A percentile compares a stretch with the other conserved stretches of the same genome.
Conservation (phyloP, 2,888 invertebrate genomes). For the Drosophila nr. fundita region DNA sequence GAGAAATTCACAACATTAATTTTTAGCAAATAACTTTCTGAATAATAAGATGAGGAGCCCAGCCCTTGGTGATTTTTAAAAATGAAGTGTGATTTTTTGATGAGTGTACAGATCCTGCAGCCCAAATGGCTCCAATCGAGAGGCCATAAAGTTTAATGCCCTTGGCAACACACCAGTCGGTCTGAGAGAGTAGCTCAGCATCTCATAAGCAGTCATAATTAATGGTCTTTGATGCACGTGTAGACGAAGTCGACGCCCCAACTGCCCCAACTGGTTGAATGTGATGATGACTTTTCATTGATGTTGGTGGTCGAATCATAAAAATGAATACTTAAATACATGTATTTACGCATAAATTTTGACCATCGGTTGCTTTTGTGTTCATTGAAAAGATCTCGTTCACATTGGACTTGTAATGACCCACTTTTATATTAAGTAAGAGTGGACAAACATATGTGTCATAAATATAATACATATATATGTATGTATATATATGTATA, state of each 20-base stretch:
- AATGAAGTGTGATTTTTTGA: not conserved
- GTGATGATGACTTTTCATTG: conserved; percentile 51
- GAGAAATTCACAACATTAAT: not conserved
- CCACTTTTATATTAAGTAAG: conserved; percentile 70
- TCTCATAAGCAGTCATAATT: conserved; percentile 37
- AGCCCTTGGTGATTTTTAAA: not conserved
- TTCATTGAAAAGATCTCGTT: conserved; percentile 61
- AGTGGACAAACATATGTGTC: conserved; percentile 53
- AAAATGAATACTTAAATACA: conserved; percentile 6
- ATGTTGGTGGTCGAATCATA: conserved; percentile 47
- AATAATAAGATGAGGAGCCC: not conserved
- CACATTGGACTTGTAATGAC: conserved; percentile 65
- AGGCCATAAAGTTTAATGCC: conserved; percentile 42
- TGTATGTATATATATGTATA: conserved; percentile 28
- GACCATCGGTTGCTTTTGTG: conserved; percentile 44
- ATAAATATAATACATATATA: conserved; percentile 44
- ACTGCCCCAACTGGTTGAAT: conserved; percentile 60
- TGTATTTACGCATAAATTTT: conserved; percentile 41
- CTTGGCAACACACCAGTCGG: conserved; percentile 41
- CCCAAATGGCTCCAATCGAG: conserved; percentile 38
- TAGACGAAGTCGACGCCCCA: conserved; percentile 43
- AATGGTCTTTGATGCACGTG: conserved; percentile 53
- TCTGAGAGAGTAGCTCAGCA: conserved; percentile 13
- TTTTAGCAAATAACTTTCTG: not conserved
- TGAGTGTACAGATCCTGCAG: conserved; percentile 15